These are phyloP conservation scores for Pterocles orientalis DNA, from an alignment of 2,113 vertebrate genomes.

Conservation along the genomic window DNA sequence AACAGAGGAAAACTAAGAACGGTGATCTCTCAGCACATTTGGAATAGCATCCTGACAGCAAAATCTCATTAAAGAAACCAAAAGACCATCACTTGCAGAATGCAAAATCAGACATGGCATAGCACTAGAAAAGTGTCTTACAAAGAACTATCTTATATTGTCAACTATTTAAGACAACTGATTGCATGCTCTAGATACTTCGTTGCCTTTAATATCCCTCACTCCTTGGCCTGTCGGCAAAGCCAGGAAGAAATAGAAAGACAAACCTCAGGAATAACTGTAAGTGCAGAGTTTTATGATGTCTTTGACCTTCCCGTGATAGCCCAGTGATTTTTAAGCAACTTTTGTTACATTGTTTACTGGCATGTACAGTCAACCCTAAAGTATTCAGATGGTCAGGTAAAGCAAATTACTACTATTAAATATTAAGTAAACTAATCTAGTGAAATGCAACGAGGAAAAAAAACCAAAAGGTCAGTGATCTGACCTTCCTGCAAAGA, in stretches of 20 bases:
- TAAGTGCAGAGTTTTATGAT: not conserved
- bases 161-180: not conserved
- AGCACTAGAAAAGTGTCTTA: not conserved
- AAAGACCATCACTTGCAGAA: not conserved
- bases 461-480: not conserved
- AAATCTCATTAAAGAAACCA: not conserved
- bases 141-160: not conserved
- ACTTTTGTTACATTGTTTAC: not conserved
- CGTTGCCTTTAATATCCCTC: not conserved
- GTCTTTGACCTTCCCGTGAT: not conserved
- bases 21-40: not conserved
- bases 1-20: not conserved
- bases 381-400: not conserved
- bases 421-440: not conserved
- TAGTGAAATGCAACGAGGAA: not conserved
- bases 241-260: not conserved
- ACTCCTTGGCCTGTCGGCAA: not conserved
- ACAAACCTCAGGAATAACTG: not conserved
- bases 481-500: not conserved
- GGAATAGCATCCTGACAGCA: not conserved
- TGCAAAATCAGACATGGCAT: not conserved
- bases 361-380: not conserved
- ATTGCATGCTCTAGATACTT: not conserved
- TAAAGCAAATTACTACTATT: not conserved
- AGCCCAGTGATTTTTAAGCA: not conserved